Base-by-base conservation (phyloP, 2,113 vertebrate species). In the Elanus axillaris region DNA sequence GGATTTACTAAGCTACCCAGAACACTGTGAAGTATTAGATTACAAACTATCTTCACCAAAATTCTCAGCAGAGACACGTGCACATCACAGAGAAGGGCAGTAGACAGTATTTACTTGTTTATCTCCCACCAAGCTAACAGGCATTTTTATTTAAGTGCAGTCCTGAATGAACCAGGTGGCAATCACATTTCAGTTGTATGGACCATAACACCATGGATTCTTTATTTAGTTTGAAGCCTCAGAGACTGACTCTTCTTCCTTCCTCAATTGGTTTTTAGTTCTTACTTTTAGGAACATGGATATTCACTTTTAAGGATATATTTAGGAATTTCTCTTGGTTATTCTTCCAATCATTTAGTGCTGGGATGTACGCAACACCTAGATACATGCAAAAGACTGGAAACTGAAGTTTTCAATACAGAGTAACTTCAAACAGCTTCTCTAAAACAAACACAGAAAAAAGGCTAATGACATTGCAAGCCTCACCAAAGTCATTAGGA, bases 181-280 rank as follows among this genome's bases (percentile, higher is more conserved):
- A 63, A 9, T 10, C 11, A 7, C 3, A 2, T 9, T 64, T 73
- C 29, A 69, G 12, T 7, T 21, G 3, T 4, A 45, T 0, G 3
- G 23, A 75, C 19, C 25, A 5, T 31, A 43, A n/a, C 10, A 92
- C 16, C 4, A 21, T 2, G 3, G 20, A 55, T 71, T 17, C 32
- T 38, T 64, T 34, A 50, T 48, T n/a, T 38, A 52, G 21, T 19
- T 20, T 34, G 34, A 11, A 60, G 43, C 12, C 59, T 63, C 17
- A 29, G 20, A 77, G 42, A 67, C 32, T 25, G 34, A 56, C 26
- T 74, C 27, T 34, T 29, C 29, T 62, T 53, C 27, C 15, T 11
- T 26, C 15, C 25, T 31, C 27, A 45, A 32, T 0, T 8, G 6
- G 1, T 10, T 58, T 74, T 42, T 31, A 63, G 14, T 22, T 88